A percentile compares a stretch with the other conserved stretches of the same genome.
Conservation (phyloP, 2,888 invertebrate genomes). For the Cryptus armator region DNA sequence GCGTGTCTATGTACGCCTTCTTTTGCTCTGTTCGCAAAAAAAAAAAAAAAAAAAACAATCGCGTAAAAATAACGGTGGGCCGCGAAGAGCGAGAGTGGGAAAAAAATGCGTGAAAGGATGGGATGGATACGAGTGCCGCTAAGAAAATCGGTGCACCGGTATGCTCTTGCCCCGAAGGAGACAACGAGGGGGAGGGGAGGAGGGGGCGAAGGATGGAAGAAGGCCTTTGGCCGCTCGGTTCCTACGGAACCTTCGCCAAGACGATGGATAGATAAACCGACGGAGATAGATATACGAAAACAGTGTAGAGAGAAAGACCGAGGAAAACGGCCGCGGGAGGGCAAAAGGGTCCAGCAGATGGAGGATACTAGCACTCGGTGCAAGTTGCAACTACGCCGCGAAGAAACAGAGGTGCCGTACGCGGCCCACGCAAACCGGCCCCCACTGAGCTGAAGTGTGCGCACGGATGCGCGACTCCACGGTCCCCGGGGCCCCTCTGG, state of each 20-base stretch:
- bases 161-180: slow-evolving; percentile 1
- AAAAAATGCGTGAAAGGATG: slow-evolving; percentile 54
- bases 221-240: slow-evolving; percentile 23
- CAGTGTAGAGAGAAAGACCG: slow-evolving; percentile 42
- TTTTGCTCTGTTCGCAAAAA: neutral
- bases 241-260: slow-evolving; percentile 38
- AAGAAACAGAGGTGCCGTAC: slow-evolving; percentile 78
- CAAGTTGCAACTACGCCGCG: slow-evolving; percentile 68
- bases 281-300: slow-evolving; percentile 34
- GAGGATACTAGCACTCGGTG: slow-evolving; percentile 53
- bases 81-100: slow-evolving; percentile 26
- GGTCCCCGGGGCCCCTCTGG: slow-evolving; percentile 69
- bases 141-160: slow-evolving; percentile 40
- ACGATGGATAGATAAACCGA: slow-evolving; percentile 66
- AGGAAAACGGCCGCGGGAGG: slow-evolving; percentile 59
- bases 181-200: neutral
- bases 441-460: slow-evolving; percentile 64
- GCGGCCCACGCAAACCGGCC: slow-evolving; percentile 81
- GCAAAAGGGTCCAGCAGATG: slow-evolving; percentile 70
- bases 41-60: neutral
- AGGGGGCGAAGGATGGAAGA: slow-evolving; percentile 16
- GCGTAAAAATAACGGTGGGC: neutral
- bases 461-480: slow-evolving; percentile 59
- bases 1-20: neutral
- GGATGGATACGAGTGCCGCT: slow-evolving; percentile 29